Base-by-base conservation (phyloP, 2,888 invertebrate genomes). In the Priocnemis perturbator region DNA sequence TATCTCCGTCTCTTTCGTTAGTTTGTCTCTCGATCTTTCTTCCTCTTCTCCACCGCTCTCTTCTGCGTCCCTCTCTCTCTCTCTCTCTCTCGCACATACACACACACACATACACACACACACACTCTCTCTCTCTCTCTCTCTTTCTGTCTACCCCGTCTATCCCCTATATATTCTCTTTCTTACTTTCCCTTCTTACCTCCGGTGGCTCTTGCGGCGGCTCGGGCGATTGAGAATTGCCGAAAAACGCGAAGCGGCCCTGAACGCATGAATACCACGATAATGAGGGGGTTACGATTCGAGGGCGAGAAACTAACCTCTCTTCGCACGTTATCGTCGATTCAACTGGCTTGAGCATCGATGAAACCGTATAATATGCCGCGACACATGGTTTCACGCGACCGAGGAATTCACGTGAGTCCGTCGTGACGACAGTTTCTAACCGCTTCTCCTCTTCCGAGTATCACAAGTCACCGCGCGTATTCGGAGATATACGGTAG, bases 141-240 rank as follows among this genome's bases (percentile, higher is more conserved):
- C 7, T 21, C 7, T 19, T 9, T 4, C 20, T 52, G 1, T 52
- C 23, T 26, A n/a, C n/a, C n/a, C n/a, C n/a, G n/a, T n/a, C n/a
- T n/a, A n/a, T n/a, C n/a, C n/a, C n/a, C n/a, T n/a, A n/a, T n/a
- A n/a, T n/a, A n/a, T n/a, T n/a, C n/a, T n/a, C n/a, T n/a, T n/a
- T n/a, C n/a, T n/a, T n/a, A n/a, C 88, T 85, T 81, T 81, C 84
- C 76, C 64, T 59, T 66, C 60, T 45, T 57, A 52, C 66, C 48
- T 15, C 50, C 56, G 59, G 64, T 50, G 1, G 4, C 47, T 3
- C n/a, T 47, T 47, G 11, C 17, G 4, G 50, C 50, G 15, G n/a
- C 19, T 81, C 73, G 69, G 71, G 73, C 73, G 52, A 45, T 62
- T 47, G 59, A 69, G 67, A 45, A 47, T 45, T 71, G 64, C 74